A percentile compares a stretch with the other conserved stretches of the same genome.
These are phyloP conservation scores for Manis javanica DNA, from an alignment of 2,797 vertebrate genomes.

Conservation along the genomic window DNA sequence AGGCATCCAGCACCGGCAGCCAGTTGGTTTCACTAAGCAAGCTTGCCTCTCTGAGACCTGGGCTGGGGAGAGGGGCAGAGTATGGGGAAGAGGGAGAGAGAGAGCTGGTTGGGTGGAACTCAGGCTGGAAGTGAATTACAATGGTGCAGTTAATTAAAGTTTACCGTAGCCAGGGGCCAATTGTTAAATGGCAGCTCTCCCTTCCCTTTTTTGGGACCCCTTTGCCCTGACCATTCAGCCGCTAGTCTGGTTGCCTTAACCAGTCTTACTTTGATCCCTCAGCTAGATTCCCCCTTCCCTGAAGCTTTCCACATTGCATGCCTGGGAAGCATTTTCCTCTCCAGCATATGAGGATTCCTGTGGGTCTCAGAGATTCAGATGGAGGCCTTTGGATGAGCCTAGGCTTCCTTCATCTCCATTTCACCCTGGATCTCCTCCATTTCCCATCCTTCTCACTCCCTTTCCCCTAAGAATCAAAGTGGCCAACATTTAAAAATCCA, in stretches of 20 bases:
- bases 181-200: constrained; percentile 79
- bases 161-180: constrained; percentile 83
- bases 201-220: constrained; percentile 69
- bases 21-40: constrained; percentile 55
- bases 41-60: constrained; percentile 71
- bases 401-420: neutral
- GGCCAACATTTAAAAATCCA: neutral
- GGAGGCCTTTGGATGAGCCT: neutral
- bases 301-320: constrained; percentile 71
- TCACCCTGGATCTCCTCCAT: neutral
- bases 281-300: constrained; percentile 68
- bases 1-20: constrained; percentile 45
- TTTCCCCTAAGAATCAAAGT: neutral
- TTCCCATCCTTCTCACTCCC: neutral
- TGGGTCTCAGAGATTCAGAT: constrained; percentile 51
- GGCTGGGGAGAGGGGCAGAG: constrained; percentile 34
- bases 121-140: constrained; percentile 83
- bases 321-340: constrained; percentile 63
- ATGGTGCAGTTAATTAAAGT: constrained; percentile 87
- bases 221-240: constrained; percentile 81
- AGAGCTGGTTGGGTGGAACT: constrained; percentile 73
- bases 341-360: neutral
- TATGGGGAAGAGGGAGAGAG: constrained; percentile 62
- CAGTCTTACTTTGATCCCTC: constrained; percentile 79
- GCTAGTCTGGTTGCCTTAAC: constrained; percentile 76